Percentiles rank a stretch among this genome's conserved stretches.
These are phyloP conservation scores for Tympanoctomys barrerae DNA, from an alignment of 2,797 vertebrate genomes.

Conservation along the genomic window DNA sequence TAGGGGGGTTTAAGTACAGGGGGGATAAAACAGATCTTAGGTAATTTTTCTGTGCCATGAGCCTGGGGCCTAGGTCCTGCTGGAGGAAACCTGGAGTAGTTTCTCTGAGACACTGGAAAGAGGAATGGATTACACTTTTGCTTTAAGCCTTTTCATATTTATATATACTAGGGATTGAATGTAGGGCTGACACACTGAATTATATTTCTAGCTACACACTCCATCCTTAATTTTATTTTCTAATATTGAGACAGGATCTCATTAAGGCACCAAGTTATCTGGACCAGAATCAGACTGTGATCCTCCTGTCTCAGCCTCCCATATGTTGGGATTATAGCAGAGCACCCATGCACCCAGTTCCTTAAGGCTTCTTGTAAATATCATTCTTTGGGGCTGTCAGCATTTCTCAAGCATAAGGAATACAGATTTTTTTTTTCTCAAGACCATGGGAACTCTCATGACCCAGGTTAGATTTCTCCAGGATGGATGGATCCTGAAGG, in stretches of 20 bases:
- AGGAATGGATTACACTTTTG: neutral
- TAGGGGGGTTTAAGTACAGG: neutral
- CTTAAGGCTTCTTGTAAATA: neutral
- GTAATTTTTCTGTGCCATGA: neutral
- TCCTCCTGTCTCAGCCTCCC: neutral
- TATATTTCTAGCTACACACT: neutral
- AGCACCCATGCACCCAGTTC: neutral
- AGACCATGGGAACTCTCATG: neutral
- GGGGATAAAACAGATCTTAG: neutral
- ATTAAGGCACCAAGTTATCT: neutral
- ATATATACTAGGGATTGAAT: neutral
- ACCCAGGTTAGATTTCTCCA: neutral
- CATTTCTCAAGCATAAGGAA: neutral
- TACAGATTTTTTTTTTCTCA: neutral
- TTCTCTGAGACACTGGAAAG: constrained; percentile 23
- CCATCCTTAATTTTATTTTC: neutral
- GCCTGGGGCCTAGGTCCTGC: neutral
- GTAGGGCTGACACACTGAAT: neutral
- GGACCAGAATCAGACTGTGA: neutral
- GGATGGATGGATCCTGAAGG: neutral
- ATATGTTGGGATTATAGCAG: neutral
- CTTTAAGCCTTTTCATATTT: neutral
- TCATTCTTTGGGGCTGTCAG: neutral
- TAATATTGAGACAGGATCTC: neutral
- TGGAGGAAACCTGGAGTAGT: neutral